Evolutionary conservation across 2,888 invertebrate genomes (phyloP).

Genomic region (Thereva nobilitata): DNA sequence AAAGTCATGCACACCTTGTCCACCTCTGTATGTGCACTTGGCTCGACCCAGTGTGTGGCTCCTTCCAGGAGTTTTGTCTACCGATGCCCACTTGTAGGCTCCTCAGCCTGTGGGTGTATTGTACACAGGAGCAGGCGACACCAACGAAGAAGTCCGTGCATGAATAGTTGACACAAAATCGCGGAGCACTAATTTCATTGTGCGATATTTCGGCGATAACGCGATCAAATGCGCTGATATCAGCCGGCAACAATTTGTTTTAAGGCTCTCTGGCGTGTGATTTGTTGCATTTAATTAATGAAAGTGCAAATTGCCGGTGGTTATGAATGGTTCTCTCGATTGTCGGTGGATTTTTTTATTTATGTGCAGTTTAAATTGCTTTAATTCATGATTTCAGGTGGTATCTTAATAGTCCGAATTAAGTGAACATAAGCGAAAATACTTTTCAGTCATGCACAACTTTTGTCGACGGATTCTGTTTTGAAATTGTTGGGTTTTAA

Average conservation of each 20-base stretch:
- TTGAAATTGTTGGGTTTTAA: too few relatives aligned
- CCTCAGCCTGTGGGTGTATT: background rate
- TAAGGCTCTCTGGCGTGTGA: slow-evolving; percentile 30
- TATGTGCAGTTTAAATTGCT: slow-evolving; percentile 25
- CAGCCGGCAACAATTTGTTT: slow-evolving; percentile 37
- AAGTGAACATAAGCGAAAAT: too few relatives aligned
- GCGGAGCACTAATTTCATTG: slow-evolving; percentile 40
- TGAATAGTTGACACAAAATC: slow-evolving; percentile 35
- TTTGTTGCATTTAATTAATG: slow-evolving; percentile 41
- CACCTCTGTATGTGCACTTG: background rate
- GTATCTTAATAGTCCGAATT: slow-evolving; percentile 11
- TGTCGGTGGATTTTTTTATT: slow-evolving; percentile 24
- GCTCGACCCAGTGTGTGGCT: background rate
- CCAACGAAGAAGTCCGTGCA: slow-evolving; percentile 10
- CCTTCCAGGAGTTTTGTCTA: background rate
- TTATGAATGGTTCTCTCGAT: slow-evolving; percentile 30
- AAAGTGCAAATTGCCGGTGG: slow-evolving; percentile 37
- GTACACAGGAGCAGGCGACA: slow-evolving; percentile 3
- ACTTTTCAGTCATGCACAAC: too few relatives aligned
- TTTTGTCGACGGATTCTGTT: too few relatives aligned
- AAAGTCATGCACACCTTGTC: slow-evolving; percentile 13
- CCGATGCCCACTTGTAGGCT: slow-evolving; percentile 8
- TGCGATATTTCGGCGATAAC: slow-evolving; percentile 41
- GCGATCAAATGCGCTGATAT: slow-evolving; percentile 37
- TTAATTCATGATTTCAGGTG: slow-evolving; percentile 20